These are phyloP conservation scores for Halisarca cf. caerulea DNA, from an alignment of 37 sponge, comb jelly and placozoan genomes.

Conservation along the genomic window DNA sequence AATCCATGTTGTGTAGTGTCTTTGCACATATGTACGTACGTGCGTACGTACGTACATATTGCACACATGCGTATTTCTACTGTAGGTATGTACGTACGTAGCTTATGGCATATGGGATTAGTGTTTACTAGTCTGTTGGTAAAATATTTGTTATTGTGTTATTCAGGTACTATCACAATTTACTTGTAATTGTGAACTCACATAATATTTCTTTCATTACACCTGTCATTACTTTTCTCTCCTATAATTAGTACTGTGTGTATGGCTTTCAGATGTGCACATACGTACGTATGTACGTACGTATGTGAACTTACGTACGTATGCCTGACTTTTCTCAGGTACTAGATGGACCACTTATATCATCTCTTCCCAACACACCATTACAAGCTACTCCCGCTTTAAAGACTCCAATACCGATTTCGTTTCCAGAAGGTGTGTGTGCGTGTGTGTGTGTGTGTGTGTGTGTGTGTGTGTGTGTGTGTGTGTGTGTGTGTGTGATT, in stretches of 20 bases:
- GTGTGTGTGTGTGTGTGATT: no score
- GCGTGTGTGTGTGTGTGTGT: background rate
- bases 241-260: no score
- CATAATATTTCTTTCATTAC: no score
- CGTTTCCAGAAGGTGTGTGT: background rate
- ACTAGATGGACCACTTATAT: slow-evolving; percentile 18
- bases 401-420: background rate
- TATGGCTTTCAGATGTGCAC: background rate
- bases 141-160: no score
- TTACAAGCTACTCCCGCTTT: background rate
- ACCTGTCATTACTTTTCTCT: no score
- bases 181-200: no score
- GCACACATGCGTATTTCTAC: no score
- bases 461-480: background rate
- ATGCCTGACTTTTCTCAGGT: background rate
- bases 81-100: no score
- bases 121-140: no score
- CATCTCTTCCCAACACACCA: slow-evolving; percentile 21
- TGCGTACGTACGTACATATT: background rate
- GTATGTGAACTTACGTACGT: background rate
- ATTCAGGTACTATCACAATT: no score
- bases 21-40: background rate
- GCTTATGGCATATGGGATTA: no score
- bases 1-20: background rate
- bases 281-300: background rate